phyloP scores from a whole-genome alignment of 2,113 vertebrate genomes.

The Cyprinodon tularosa region DNA sequence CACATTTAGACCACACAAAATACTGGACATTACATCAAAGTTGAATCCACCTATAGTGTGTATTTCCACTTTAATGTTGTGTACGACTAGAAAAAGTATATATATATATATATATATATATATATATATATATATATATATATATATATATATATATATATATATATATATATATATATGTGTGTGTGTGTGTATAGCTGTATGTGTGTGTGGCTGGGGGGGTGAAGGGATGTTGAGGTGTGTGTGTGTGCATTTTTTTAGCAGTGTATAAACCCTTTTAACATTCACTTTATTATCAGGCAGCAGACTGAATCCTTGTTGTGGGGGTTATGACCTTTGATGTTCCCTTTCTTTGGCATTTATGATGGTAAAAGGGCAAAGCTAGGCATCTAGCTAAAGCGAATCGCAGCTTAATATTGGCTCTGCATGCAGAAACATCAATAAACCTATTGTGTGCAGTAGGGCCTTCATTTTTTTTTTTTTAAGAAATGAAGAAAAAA shows the following conservation, averaged over 20 bases:
- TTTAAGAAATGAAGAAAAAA: background rate
- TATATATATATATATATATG: too few relatives aligned
- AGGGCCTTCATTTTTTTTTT: background rate
- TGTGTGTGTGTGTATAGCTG: conserved; percentile 29
- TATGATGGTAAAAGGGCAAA: conserved; percentile 50
- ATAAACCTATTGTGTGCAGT: conserved; percentile 4
- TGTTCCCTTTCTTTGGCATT: conserved; percentile 33
- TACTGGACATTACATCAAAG: too few relatives aligned
- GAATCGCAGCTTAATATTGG: conserved; percentile 21
- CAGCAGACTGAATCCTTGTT: conserved; percentile 36
- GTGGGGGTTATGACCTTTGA: conserved; percentile 36
- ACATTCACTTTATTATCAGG: conserved; percentile 59
- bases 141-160: too few relatives aligned
- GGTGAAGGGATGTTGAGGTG: too few relatives aligned
- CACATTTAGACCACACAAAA: too few relatives aligned
- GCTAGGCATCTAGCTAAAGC: conserved; percentile 25
- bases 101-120: too few relatives aligned
- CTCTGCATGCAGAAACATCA: conserved; percentile 19
- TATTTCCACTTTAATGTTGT: too few relatives aligned
- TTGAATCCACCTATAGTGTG: too few relatives aligned
- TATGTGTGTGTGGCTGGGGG: too few relatives aligned
- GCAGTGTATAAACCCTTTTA: conserved; percentile 48
- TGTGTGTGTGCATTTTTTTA: conserved; percentile 16
- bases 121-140: too few relatives aligned
- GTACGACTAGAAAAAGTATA: too few relatives aligned